These are phyloP conservation scores for Paguma larvata DNA, from an alignment of 2,797 vertebrate genomes.

Conservation along the genomic window DNA sequence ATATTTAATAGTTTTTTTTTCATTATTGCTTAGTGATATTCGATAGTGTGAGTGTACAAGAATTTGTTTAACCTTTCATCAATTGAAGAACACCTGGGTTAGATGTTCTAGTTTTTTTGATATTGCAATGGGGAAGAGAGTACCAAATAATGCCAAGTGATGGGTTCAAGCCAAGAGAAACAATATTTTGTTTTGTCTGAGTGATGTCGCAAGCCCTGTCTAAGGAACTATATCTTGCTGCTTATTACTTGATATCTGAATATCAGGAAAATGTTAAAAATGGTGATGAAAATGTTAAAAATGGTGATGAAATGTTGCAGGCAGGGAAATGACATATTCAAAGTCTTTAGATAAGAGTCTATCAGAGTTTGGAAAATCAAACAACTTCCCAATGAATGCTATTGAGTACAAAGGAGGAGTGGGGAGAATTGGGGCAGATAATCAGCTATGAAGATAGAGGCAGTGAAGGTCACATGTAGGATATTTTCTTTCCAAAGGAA, in stretches of 20 bases:
- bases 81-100: not conserved
- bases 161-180: not conserved
- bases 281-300: not conserved
- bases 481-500: not conserved
- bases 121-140: not conserved
- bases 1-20: not conserved
- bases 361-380: not conserved
- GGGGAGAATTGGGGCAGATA: not conserved
- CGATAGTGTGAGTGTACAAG: not conserved
- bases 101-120: not conserved
- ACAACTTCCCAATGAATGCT: not conserved
- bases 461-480: not conserved
- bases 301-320: not conserved
- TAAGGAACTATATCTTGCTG: not conserved
- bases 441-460: not conserved
- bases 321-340: not conserved
- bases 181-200: not conserved
- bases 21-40: not conserved
- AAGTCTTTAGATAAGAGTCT: not conserved
- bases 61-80: not conserved
- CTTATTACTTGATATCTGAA: not conserved
- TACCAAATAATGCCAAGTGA: not conserved
- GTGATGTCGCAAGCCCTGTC: not conserved
- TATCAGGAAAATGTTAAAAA: not conserved
- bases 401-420: not conserved